Base-by-base conservation (phyloP, 2,113 vertebrate genomes). In the Formicarius rufipectus region DNA sequence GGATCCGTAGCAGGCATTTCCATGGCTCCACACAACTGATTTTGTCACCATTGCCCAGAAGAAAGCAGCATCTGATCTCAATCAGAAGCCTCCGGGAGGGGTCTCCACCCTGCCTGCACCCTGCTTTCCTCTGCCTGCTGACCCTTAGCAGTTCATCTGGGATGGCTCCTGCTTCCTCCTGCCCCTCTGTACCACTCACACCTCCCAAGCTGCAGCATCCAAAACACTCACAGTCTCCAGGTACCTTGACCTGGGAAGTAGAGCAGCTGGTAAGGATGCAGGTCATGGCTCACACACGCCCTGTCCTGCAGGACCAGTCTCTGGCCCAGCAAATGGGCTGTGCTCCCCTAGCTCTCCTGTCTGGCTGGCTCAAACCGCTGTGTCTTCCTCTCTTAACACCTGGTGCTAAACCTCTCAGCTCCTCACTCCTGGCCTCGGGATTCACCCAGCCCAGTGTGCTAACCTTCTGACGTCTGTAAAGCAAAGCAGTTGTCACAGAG, bases 241-340 rank as follows among this genome's bases (percentile, higher is more conserved):
- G 25, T 39, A 20, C 40, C 42, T 64, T 25, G 13, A 64, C 20
- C 44, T 0, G 0, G 40, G 55, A 13, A 42, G 44, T 4, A 1
- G 39, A 86, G 79, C 35, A 56, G 27, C 42, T 60, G 42, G 30
- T 45, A 58, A 31, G 74, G 75, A 52, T 37, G 31, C 42, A 1
- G 2, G 11, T 12, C 44, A 44, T 37, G 18, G 9, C 16, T 22
- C 60, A 40, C 24, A 12, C 25, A 35, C 55, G 44, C 56, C 55
- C 35, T 0, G 0, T 78, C 27, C 67, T 79, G 12, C 49, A 55
- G 37, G 60, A 37, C 28, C 71, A 49, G 52, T 30, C 64, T 66
- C 66, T 67, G 50, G 30, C 35, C 28, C 60, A 62, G 64, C 27
- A 71, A 40, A 55, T 16, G 27, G 55, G 9, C 20, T 66, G 33